Evolutionary conservation across 2,888 invertebrate species (phyloP), one percentile per base, ranked within the genome.

Genomic region (Lacanobia wlatinum): DNA sequence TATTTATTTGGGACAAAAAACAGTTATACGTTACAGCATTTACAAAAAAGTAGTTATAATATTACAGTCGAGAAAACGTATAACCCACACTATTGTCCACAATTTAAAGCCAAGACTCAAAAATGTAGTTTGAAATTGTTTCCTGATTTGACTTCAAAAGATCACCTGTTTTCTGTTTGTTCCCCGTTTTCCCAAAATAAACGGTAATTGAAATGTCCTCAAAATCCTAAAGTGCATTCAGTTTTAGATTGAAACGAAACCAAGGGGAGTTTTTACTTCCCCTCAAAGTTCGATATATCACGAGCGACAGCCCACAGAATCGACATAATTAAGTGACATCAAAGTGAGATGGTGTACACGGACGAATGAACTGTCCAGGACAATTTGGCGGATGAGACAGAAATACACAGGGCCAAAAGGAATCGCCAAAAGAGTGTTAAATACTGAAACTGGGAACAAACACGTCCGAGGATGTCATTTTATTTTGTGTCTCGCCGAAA

Each of bases 271-370:
- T 76, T 79, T 82, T 74, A 67, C 52, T 65, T 69, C 63, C 73
- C 80, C 67, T 82, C 71, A 81, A 81, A 86, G 80, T 81, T 84
- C 84, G 69, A 86, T 87, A 85, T 82, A 87, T 89, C 87, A 87
- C 85, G 78, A 87, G 87, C 87, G 90, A 88, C 89, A 86, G 79
- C 81, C 84, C 84, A 87, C 86, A 84, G 86, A 89, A 92, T 89
- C 86, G 89, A 90, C 90, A 87, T 91, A 92, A 92, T 91, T 90
- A 92, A 90, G 88, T 89, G 88, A 90, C 88, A 90, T 91, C 90
- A 91, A 92, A 92, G 91, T 85, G 88, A 86, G 81, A 85, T 84
- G 83, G 85, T 87, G 86, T 82, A 76, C 82, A 88, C 89, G 91
- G 84, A 73, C 84, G 88, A 89, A 68, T 85, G 90, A 88, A 83